These are phyloP conservation scores for Drosophila tropicalis DNA, from an alignment of 1,140 invertebrate genomes.

Conservation along the genomic window DNA sequence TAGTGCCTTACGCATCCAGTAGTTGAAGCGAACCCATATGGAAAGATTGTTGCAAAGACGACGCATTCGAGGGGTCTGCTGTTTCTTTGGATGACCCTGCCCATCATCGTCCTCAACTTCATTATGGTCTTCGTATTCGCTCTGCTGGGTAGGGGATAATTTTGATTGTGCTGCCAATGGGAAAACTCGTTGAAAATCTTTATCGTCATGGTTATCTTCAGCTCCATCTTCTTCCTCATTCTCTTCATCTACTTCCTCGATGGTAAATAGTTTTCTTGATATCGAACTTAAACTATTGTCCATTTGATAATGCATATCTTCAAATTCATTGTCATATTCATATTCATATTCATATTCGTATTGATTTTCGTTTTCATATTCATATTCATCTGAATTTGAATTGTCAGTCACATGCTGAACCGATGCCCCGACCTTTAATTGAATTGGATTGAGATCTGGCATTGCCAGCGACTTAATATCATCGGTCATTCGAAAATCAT, in stretches of 20 bases:
- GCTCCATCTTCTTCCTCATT: not conserved
- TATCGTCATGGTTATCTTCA: not conserved
- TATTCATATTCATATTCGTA: not conserved
- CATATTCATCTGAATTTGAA: constrained; percentile 1
- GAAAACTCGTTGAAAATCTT: not conserved
- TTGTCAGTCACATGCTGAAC: not conserved
- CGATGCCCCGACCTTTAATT: not conserved
- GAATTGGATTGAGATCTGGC: constrained; percentile 12
- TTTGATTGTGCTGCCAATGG: not conserved
- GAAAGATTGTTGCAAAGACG: not conserved
- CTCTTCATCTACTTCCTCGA: not conserved
- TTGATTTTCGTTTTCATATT: not conserved
- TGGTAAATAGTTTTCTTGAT: constrained; percentile 3
- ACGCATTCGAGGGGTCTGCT: not conserved
- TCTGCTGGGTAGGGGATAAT: not conserved
- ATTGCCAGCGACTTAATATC: not conserved
- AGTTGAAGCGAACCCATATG: not conserved
- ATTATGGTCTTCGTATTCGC: not conserved
- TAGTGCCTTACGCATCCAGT: not conserved
- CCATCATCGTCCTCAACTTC: too few relatives aligned
- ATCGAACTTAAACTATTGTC: not conserved
- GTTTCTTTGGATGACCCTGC: not conserved
- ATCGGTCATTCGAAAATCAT: not conserved
- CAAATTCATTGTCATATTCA: not conserved
- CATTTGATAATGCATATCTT: not conserved